A percentile compares a stretch with the other conserved stretches of the same genome.
These are phyloP conservation scores for Odontocerum albicorne DNA, from an alignment of 2,888 invertebrate species.

Conservation along the genomic window DNA sequence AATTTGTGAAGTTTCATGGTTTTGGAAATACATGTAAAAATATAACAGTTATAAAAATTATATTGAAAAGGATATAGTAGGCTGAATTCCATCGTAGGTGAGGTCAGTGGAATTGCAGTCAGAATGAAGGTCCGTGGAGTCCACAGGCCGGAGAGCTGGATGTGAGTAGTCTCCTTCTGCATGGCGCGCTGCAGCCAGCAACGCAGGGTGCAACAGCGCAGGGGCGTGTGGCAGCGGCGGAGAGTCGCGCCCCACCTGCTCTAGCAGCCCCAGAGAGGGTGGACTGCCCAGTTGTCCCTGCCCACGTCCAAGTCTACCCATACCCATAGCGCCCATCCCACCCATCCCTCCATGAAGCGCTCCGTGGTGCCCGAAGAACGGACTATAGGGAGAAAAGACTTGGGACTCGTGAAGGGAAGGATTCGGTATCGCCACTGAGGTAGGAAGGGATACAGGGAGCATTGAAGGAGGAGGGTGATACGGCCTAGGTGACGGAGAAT, in stretches of 20 bases:
- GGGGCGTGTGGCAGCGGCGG: conserved; percentile 84
- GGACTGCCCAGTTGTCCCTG: conserved; percentile 50
- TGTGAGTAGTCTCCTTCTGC: conserved; percentile 76
- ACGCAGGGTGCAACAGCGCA: conserved; percentile 82
- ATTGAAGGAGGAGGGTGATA: conserved; percentile 79
- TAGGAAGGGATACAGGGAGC: conserved; percentile 87
- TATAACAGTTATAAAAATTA: too few species aligned
- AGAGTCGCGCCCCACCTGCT: conserved; percentile 70
- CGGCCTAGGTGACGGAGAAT: conserved; percentile 72
- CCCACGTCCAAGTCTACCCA: conserved; percentile 37
- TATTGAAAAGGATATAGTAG: conserved; percentile 94
- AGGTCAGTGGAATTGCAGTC: conserved; percentile 92
- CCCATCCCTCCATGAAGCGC: conserved; percentile 40
- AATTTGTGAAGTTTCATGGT: too few species aligned
- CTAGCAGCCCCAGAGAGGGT: conserved; percentile 65
- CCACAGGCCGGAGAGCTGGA: conserved; percentile 63
- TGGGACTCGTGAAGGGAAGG: conserved; percentile 94
- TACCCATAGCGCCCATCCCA: conserved; percentile 40
- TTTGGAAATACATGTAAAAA: too few species aligned
- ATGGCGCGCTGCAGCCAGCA: conserved; percentile 81
- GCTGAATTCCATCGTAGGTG: conserved; percentile 89
- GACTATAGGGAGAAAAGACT: conserved; percentile 89
- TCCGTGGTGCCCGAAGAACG: conserved; percentile 74
- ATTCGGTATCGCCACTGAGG: conserved; percentile 95
- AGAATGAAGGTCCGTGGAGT: conserved; percentile 82